phyloP scores from a whole-genome alignment of 2,888 invertebrate genomes.

The Drosophila austrosaltans region DNA sequence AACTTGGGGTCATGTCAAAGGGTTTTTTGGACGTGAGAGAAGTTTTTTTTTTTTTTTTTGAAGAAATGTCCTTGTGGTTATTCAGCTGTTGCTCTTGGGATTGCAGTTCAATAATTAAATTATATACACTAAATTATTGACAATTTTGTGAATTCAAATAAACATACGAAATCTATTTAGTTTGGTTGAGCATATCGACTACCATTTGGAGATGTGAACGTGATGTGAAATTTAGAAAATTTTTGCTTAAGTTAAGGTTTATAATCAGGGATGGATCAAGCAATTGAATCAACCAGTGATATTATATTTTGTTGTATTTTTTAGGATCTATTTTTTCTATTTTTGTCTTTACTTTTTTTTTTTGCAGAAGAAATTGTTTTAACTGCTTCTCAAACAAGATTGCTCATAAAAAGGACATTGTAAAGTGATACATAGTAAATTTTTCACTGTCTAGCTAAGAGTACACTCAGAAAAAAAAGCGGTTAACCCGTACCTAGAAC shows the following conservation, averaged over 20 bases:
- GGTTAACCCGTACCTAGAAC: too few species aligned
- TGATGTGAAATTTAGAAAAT: not conserved
- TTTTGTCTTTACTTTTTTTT: too few species aligned
- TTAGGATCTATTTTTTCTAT: too few species aligned
- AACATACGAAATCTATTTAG: conserved; percentile 53
- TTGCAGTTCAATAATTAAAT: conserved; percentile 71
- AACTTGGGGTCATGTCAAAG: conserved; percentile 37
- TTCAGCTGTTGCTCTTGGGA: conserved; percentile 61
- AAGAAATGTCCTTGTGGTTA: conserved; percentile 44
- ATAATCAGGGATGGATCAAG: too few species aligned
- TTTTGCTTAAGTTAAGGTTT: not conserved
- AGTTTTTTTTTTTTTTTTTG: conserved; percentile 26
- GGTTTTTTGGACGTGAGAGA: conserved; percentile 56
- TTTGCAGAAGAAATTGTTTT: too few species aligned
- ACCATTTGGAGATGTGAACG: not conserved
- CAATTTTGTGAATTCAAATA: conserved; percentile 57
- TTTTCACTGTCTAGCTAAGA: too few species aligned
- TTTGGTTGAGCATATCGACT: not conserved
- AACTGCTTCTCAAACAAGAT: too few species aligned
- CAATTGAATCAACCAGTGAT: too few species aligned
- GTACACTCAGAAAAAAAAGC: too few species aligned
- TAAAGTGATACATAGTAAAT: too few species aligned
- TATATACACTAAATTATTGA: conserved; percentile 53
- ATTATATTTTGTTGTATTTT: too few species aligned
- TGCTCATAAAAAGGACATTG: too few species aligned